Base-by-base conservation (phyloP, 2,797 vertebrate species). In the Eutrigla gurnardus region DNA sequence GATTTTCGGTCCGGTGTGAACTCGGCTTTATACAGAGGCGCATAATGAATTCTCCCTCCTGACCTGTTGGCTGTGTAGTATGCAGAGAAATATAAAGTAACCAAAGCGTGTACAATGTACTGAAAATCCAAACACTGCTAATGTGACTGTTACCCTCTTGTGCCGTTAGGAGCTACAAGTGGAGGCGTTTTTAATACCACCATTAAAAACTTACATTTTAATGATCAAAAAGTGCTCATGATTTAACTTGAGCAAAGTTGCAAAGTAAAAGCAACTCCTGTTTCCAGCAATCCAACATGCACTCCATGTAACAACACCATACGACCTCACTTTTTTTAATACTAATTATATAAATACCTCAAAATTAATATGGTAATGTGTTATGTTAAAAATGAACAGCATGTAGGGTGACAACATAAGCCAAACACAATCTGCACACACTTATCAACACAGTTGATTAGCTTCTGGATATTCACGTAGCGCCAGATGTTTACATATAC, bases 401-500 rank as follows among this genome's bases (percentile, higher is more conserved):
- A 52, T 35, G 46, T 52, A 69, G 81, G 77, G 33, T 55, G 84
- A 75, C 73, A 81, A 50, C 82, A 83, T 86, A 76, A 70, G 54
- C 61, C 81, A 72, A 78, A 70, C 72, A 46, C 58, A 78, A 75
- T 75, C 69, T 78, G 63, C 66, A 76, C 68, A 53, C 64, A 63
- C 64, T 61, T 71, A 77, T 62, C 70, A 55, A 65, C 62, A 71
- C 70, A 62, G 70, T 79, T 84, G 86, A 84, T 83, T 80, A 78
- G 66, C 71, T 73, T 43, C 66, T 84, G 75, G 62, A 83, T 76
- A 78, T 72, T 71, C 73, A 65, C 72, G 55, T 33, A 60, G 60
- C 43, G 83, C 75, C 83, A 91, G 87, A 86, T 90, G 86, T 89
- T 89, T 78, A 81, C 80, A 47, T 75, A 60, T 72, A 84, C 6